A percentile compares a stretch with the other conserved stretches of the same genome.
phyloP scores from a whole-genome alignment of 2,797 vertebrate species.

The Merluccius polli region DNA sequence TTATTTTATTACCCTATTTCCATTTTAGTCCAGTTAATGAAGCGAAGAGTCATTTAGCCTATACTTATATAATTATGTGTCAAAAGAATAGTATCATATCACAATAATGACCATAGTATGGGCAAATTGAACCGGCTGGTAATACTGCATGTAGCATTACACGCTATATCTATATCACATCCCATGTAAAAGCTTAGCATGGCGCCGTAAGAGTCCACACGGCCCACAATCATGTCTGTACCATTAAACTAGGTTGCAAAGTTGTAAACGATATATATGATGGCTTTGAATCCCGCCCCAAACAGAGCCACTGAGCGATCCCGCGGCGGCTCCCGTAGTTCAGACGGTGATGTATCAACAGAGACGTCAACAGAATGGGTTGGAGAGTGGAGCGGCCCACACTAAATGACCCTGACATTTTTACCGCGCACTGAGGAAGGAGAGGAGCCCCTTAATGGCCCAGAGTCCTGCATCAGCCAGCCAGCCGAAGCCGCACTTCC shows the following conservation, averaged over 20 bases:
- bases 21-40: not conserved
- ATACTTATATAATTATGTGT: not conserved
- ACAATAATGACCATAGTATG: not conserved
- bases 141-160: no score
- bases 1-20: not conserved
- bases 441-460: conserved; percentile 67
- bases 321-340: conserved; percentile 9
- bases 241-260: not conserved
- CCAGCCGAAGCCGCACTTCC: conserved; percentile 43
- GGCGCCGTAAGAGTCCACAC: not conserved
- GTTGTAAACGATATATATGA: not conserved
- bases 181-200: not conserved
- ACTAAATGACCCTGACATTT: conserved; percentile 68
- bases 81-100: not conserved
- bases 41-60: not conserved
- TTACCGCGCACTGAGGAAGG: conserved; percentile 50
- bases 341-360: conserved; percentile 41
- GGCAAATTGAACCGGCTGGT: no score
- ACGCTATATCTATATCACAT: no score
- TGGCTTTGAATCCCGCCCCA: not conserved
- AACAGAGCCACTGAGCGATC: not conserved
- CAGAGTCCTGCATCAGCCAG: conserved; percentile 52
- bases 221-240: not conserved
- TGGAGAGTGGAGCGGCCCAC: conserved; percentile 56
- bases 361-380: conserved; percentile 40